Evolutionary conservation across 1,140 invertebrate genomes (phyloP).

Genomic region (Drosophila grimshawi): DNA sequence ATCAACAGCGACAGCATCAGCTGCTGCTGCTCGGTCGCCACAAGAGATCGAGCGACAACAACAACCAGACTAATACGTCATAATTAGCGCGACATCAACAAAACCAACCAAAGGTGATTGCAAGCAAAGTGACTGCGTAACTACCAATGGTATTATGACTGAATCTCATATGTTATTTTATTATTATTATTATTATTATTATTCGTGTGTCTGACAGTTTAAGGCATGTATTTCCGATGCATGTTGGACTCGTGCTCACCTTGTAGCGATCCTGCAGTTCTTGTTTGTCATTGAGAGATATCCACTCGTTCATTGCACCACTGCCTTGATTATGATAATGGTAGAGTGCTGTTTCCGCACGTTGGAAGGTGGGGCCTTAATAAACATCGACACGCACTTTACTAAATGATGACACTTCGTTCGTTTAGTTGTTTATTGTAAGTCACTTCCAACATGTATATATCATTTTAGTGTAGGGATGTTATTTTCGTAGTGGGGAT

Average conservation of each 20-base stretch:
- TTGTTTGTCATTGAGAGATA: slow-evolving; percentile 38
- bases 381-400: slow-evolving; percentile 2
- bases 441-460: not conserved
- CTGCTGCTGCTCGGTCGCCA: slow-evolving; percentile 26
- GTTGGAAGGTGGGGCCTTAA: slow-evolving; percentile 28
- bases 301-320: slow-evolving; percentile 62
- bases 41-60: slow-evolving; percentile 33
- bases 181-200: not conserved
- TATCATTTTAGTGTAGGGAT: not conserved
- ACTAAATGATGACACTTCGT: slow-evolving; percentile 5
- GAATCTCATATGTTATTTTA: no score
- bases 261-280: slow-evolving; percentile 27
- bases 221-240: slow-evolving; percentile 33
- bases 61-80: slow-evolving; percentile 44
- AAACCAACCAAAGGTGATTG: slow-evolving; percentile 28
- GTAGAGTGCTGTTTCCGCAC: slow-evolving; percentile 33
- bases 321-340: slow-evolving; percentile 54
- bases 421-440: not conserved
- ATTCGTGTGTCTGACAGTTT: slow-evolving; percentile 28
- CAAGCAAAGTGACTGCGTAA: slow-evolving; percentile 39
- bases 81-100: slow-evolving; percentile 35
- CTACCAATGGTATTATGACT: not conserved
- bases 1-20: slow-evolving; percentile 24
- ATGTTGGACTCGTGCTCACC: slow-evolving; percentile 41
- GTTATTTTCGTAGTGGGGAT: not conserved